Evolutionary conservation across 2,797 vertebrate genomes (phyloP), one percentile per base, ranked within the genome.

Genomic region (Coracias cyanogaster): DNA sequence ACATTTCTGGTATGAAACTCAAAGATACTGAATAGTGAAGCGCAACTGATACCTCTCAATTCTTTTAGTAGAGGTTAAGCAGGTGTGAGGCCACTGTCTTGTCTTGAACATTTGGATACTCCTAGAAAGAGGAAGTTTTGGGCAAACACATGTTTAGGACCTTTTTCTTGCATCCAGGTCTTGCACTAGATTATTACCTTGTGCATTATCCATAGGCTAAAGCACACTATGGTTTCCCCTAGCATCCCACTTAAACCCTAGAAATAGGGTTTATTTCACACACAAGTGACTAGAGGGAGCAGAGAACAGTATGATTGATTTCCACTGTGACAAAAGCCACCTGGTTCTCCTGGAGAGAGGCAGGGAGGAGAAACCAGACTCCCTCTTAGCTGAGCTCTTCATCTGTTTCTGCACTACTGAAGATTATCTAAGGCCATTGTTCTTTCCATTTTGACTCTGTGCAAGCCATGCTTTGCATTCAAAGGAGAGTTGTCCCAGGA

Each of bases 211-310:
- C 67, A 79, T 7, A 93, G 83, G 39, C 31, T 80, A 57, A 78
- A 89, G 48, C 57, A 93, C 95, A 49, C 39, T 46, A 52, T 0
- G 3, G 24, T 70, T 89, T 15, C 43, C 62, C 45, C 49, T 69
- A 28, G 72, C 74, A 82, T 74, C 86, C 78, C 54, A 85, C 78
- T 90, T 89, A 74, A 65, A 73, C 57, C 88, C 86, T 94, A 93
- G 92, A 93, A 95, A 96, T 7, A 95, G 83, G 61, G 61, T 90
- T 86, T 89, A 58, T 93, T 96, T 96, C 93, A 85, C 94, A 93
- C 86, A 57, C 57, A 67, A 37, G 88, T 82, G 83, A 89, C 93
- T 95, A 82, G 86, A 85, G 55, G 89, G 83, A 82, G 66, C 86
- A 79, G 54, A 29, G 78, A 80, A 76, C 46, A 67, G 20, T 67